Conservation (phyloP, 2,888 invertebrate genomes). For the Drosophila siamana region DNA sequence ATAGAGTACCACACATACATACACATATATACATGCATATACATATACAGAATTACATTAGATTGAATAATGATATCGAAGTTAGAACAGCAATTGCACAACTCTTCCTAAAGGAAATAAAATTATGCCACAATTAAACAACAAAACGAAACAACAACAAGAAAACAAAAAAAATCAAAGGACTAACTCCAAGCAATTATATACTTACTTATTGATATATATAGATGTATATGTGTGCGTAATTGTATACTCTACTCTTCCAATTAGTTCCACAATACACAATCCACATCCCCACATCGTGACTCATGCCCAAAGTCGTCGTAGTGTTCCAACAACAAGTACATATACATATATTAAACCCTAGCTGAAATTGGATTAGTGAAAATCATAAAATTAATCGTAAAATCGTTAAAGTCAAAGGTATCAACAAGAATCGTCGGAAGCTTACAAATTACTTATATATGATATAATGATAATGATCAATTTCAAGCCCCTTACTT, state of each 20-base stretch:
- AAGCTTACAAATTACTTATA: conserved; percentile 52
- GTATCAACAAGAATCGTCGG: conserved; percentile 41
- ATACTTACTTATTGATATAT: conserved; percentile 35
- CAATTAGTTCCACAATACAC: conserved; percentile 54
- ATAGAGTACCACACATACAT: conserved; percentile 20
- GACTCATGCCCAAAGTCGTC: conserved; percentile 44
- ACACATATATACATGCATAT: conserved; percentile 41
- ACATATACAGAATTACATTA: conserved; percentile 32
- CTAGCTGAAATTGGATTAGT: conserved; percentile 78
- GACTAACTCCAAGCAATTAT: conserved; percentile 79
- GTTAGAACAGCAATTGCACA: conserved; percentile 75
- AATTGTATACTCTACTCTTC: conserved; percentile 69
- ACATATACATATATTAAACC: conserved; percentile 35
- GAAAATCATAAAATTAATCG: conserved; percentile 53
- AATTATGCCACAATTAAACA: conserved; percentile 72
- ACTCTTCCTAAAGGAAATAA: conserved; percentile 80
- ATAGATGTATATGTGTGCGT: conserved; percentile 46
- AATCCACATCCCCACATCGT: conserved; percentile 9
- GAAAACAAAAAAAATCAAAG: conserved; percentile 38
- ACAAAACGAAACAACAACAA: conserved; percentile 16
- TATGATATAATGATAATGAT: conserved; percentile 34
- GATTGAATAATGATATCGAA: conserved; percentile 52
- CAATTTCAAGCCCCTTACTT: conserved; percentile 64
- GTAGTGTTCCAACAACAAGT: conserved; percentile 64
- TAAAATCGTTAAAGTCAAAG: conserved; percentile 42